A percentile compares a stretch with the other conserved stretches of the same genome.
Evolutionary conservation across 1,140 invertebrate genomes (phyloP).

Genomic region (Dinoponera quadriceps): DNA sequence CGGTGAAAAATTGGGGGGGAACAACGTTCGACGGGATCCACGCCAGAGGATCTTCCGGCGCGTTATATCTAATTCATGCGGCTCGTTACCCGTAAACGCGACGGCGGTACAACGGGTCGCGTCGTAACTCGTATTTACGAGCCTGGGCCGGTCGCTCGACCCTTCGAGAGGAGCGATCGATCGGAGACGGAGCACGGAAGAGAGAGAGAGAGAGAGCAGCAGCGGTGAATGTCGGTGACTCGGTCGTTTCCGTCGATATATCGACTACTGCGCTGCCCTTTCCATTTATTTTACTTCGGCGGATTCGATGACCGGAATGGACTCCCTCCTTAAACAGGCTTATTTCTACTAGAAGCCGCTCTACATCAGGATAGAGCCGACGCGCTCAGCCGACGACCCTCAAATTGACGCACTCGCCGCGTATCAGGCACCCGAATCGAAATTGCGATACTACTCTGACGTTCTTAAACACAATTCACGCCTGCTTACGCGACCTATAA

Average conservation of each 20-base stretch:
- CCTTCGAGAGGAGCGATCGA: conserved; percentile 32
- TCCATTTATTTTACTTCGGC: conserved; percentile 37
- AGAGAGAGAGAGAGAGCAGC: conserved; percentile 23
- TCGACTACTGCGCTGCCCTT: conserved; percentile 1
- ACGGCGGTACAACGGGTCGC: conserved; percentile 3
- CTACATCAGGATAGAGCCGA: background rate
- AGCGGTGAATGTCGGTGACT: conserved; percentile 52
- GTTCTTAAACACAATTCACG: too few species aligned
- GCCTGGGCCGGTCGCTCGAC: background rate
- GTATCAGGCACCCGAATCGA: too few species aligned
- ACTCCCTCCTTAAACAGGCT: background rate
- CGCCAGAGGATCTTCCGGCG: background rate
- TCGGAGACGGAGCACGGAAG: background rate
- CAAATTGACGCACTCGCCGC: background rate
- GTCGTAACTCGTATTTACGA: conserved; percentile 51
- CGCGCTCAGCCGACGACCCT: too few species aligned
- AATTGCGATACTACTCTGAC: too few species aligned
- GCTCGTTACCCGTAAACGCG: conserved; percentile 15
- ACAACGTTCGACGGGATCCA: background rate
- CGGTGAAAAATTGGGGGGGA: conserved; percentile 5
- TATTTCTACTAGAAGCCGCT: background rate
- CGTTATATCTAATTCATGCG: conserved; percentile 52
- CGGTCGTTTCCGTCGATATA: conserved; percentile 33
- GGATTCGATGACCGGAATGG: conserved; percentile 29
- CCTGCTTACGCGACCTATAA: too few species aligned